A percentile compares a stretch with the other conserved stretches of the same genome.
phyloP scores from a whole-genome alignment of 2,797 vertebrate genomes.

The Bovichtus variegatus region DNA sequence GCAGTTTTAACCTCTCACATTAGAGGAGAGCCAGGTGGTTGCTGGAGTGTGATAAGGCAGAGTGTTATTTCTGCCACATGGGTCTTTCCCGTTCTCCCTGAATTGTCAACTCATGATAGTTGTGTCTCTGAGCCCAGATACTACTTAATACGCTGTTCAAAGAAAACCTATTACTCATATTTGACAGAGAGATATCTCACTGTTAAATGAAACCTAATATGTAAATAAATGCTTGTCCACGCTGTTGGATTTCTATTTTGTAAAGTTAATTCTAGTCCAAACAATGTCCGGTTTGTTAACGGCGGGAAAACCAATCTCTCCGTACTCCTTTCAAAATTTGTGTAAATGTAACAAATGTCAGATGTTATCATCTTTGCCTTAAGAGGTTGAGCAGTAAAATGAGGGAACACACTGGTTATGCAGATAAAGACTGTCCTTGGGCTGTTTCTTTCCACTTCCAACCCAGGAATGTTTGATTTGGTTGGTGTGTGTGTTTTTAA shows the following conservation, averaged over 20 bases:
- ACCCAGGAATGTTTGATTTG: conserved; percentile 31
- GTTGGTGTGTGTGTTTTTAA: conserved; percentile 38
- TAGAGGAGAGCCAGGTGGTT: conserved; percentile 2
- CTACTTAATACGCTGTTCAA: conserved; percentile 22
- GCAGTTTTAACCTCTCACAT: conserved; percentile 39
- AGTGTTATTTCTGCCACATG: not conserved
- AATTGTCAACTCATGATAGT: conserved; percentile 19
- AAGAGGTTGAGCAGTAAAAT: conserved; percentile 6
- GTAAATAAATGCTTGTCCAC: not conserved
- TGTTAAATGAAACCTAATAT: not conserved
- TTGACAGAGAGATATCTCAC: conserved; percentile 3
- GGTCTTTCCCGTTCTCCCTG: conserved; percentile 3
- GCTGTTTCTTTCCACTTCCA: conserved; percentile 12
- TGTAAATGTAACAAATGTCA: not conserved
- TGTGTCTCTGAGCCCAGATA: conserved; percentile 11
- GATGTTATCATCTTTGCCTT: conserved; percentile 21
- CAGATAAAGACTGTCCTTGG: conserved; percentile 48
- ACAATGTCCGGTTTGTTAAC: not conserved
- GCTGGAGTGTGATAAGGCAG: conserved; percentile 18
- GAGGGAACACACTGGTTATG: conserved; percentile 21
- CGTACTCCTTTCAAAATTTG: not conserved
- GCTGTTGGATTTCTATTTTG: conserved; percentile 1
- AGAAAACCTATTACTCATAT: not conserved
- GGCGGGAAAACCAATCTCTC: not conserved
- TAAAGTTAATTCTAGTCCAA: not conserved